Base-by-base conservation (phyloP, 2,113 vertebrate genomes). In the Vulpes vulpes region DNA sequence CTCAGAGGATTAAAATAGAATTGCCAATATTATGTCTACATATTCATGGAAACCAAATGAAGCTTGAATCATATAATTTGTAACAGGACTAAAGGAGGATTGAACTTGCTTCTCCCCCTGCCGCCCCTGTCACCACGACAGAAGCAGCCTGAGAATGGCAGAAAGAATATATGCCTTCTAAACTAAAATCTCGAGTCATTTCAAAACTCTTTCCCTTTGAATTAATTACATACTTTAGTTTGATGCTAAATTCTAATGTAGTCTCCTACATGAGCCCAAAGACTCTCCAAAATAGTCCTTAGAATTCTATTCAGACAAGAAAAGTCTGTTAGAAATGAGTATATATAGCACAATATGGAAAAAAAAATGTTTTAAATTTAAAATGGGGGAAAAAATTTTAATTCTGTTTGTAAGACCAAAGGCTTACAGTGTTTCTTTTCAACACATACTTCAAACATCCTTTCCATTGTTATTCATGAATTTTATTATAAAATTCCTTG, bases 401-500 rank as follows among this genome's bases (percentile, higher is more conserved):
- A 73, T 43, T n/a, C 0, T 25, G 2, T 57, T 85, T 83, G 30
- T 53, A 59, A 96, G 20, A 60, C 53, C 49, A 92, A 73, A 95
- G 55, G 17, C 60, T 93, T 79, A 91, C 73, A 64, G 12, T 49
- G 25, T 91, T 14, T 78, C 55, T 96, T 94, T 97, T 90, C 67
- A 96, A 89, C 12, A 89, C 35, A 32, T 62, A 15, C 3, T 59
- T 93, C 53, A 86, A 86, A 25, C 1, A 59, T 62, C 25, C 5
- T 2, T 74, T 80, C 51, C 73, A 90, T 67, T 89, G 22, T 35
- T 90, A 90, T 88, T 87, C 55, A 67, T 92, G 57, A 83, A 96
- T 85, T 84, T 90, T 76, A 69, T 84, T 86, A 79, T 22, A 43
- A 84, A 95, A 96, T 94, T 94, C 43, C 25, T 91, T 94, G 59